phyloP scores from a whole-genome alignment of 2,888 invertebrate species.

The Pediacus dermestoides region DNA sequence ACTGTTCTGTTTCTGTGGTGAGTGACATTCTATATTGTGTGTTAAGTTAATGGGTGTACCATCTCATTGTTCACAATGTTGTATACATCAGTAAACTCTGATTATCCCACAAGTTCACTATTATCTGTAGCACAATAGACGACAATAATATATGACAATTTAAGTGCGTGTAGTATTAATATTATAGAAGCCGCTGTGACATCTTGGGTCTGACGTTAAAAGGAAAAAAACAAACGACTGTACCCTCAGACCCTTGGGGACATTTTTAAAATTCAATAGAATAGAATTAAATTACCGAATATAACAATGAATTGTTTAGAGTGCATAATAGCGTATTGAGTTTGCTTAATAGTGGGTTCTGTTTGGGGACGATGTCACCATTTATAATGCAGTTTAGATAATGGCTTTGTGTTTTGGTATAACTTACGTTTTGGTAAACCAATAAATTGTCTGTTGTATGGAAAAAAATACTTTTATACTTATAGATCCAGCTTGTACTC shows the following conservation, averaged over 20 bases:
- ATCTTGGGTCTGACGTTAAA: conserved; percentile 15
- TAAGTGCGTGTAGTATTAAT: conserved; percentile 27
- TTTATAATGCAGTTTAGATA: neutral
- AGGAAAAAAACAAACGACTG: conserved; percentile 10
- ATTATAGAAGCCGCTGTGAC: conserved; percentile 25
- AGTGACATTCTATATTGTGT: too few relatives aligned
- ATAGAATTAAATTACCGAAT: conserved; percentile 26
- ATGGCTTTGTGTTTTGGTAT: neutral
- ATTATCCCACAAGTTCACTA: conserved; percentile 24
- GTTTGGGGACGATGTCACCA: neutral
- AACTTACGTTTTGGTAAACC: neutral
- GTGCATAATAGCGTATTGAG: conserved; percentile 23
- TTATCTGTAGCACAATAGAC: conserved; percentile 27
- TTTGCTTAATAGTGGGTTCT: conserved; percentile 12
- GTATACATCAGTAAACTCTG: conserved; percentile 18
- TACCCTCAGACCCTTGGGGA: conserved; percentile 13
- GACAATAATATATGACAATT: conserved; percentile 28
- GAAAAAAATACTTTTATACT: conserved; percentile 1
- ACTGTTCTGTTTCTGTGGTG: too few relatives aligned
- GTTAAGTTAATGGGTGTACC: conserved; percentile 12
- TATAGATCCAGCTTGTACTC: too few relatives aligned
- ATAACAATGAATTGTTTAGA: conserved; percentile 22
- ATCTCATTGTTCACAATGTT: conserved; percentile 16
- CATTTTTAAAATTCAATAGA: conserved; percentile 12
- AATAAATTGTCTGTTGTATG: neutral